Evolutionary conservation across 2,113 vertebrate genomes (phyloP), one percentile per base, ranked within the genome.

Genomic region (Okapia johnstoni): DNA sequence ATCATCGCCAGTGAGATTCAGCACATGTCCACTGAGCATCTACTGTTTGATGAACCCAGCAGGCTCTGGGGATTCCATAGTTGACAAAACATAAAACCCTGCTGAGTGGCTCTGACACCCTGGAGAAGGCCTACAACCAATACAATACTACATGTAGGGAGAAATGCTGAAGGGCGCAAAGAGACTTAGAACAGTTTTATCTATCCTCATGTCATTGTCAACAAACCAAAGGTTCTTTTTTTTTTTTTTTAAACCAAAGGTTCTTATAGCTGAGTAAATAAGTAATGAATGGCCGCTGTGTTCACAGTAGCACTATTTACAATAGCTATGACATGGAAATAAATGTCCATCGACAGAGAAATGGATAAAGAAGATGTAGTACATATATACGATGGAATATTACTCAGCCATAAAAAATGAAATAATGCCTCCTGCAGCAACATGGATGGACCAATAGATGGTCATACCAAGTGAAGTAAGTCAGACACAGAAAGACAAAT

Each of bases 1-100:
- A 6, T 80, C 33, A 6, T 26, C 1, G 1, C 3, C 4, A 21
- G 5, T 2, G 28, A 1, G 1, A 11, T 54, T 52, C 1, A 0
- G 15, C 50, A 19, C 10, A 2, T 46, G 1, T 26, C 48, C 19
- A 5, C 8, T 17, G 26, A 40, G 23, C 5, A 2, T 11, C n/a
- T 43, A 2, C 23, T 19, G 0, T 36, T 1, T 2, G 21, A 17
- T 5, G 46, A 46, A 7, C 1, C 1, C 30, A 73, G 36, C 50
- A 3, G 12, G 25, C 25, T 2, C 12, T 60, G 14, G 40, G 5
- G 7, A 10, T 21, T 28, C 0, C 21, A 5, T 5, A 17, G 28
- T 7, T 57, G 30, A 23, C 33, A 36, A 73, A 52, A 30, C n/a
- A 4, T 5, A 26, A 43, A 40, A 15, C 19, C 23, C 13, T 9